These are phyloP conservation scores for Drosophila tanythrix DNA, from an alignment of 2,888 invertebrate genomes.

Conservation along the genomic window DNA sequence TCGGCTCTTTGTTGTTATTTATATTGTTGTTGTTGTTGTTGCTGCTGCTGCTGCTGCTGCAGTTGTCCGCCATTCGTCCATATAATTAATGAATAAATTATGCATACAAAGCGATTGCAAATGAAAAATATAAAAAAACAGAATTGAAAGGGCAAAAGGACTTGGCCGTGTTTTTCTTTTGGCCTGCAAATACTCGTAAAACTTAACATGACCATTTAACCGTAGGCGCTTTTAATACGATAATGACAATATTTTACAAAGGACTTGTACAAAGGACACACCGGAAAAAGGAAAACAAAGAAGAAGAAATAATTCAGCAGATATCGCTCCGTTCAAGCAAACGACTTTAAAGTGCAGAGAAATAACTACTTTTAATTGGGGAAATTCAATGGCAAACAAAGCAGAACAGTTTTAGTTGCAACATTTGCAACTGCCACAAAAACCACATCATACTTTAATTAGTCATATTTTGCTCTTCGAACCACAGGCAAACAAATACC, in stretches of 20 bases:
- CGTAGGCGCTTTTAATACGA: conserved; percentile 70
- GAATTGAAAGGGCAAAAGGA: conserved; percentile 19
- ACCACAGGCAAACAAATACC: background rate
- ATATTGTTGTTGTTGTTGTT: conserved; percentile 14
- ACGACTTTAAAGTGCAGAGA: background rate
- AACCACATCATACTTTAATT: background rate
- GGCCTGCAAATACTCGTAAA: conserved; percentile 63
- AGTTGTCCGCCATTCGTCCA: conserved; percentile 44
- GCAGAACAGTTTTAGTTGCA: background rate
- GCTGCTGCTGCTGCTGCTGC: conserved; percentile 11
- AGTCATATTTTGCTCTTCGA: background rate
- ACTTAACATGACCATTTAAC: conserved; percentile 69
- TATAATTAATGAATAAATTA: conserved; percentile 74
- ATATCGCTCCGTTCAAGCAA: background rate
- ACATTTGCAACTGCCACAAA: background rate
- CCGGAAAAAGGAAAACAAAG: background rate
- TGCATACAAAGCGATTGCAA: conserved; percentile 62
- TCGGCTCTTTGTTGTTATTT: conserved; percentile 32
- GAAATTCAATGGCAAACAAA: background rate
- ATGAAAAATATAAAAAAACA: background rate
- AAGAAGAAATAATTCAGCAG: background rate
- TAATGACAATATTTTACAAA: conserved; percentile 76
- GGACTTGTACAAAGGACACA: conserved; percentile 41
- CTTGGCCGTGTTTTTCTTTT: conserved; percentile 41
- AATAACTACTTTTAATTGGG: background rate